Base-by-base conservation (phyloP, 2,797 vertebrate species). In the Mus spretus region DNA sequence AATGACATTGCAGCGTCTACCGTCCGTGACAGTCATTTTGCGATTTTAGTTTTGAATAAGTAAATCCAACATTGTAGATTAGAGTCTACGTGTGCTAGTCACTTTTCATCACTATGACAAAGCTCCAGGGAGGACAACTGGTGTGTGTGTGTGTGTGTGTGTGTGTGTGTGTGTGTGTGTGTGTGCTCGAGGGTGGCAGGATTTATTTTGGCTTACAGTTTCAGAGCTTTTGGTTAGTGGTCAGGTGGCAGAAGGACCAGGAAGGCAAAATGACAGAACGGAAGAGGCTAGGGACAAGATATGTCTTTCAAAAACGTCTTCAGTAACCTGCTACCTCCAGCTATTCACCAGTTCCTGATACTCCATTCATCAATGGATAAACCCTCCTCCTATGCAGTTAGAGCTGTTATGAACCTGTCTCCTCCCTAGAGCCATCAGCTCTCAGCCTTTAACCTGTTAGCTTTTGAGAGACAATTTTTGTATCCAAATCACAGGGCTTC, bases 1-100 rank as follows among this genome's bases (percentile, higher is more conserved):
- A 89, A n/a, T 50, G 31, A 24, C 47, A 63, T 11, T 26, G 40
- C 8, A 89, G 57, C 7, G 20, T 47, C 57, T 78, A 78, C 20
- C 26, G 31, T 7, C n/a, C 2, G 10, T 77, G 17, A 40, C 72
- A 77, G 53, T 28, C 19, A 59, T 78, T 89, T 89, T 61, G 74
- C 11, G 31, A 78, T n/a, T 84, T 90, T 87, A 93, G 53, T 80
- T 93, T 95, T 82, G 75, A 85, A 67, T 6, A 86, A 9, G 47
- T 57, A 59, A 77, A 13, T 90, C 17, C n/a, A 63, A 28, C n/a
- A 55, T 87, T 94, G 79, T 24, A 74, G 74, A 77, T 79, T 34
- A 89, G 61, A 90, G 74, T 77, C 1, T 53, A 19, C 12, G 2
- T 24, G 50, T 53, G 9, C 24, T 37, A 2, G 47, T 20, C 26